A percentile compares a stretch with the other conserved stretches of the same genome.
These are phyloP conservation scores for Apeltes quadracus DNA, from an alignment of 2,113 vertebrate genomes.

Conservation along the genomic window DNA sequence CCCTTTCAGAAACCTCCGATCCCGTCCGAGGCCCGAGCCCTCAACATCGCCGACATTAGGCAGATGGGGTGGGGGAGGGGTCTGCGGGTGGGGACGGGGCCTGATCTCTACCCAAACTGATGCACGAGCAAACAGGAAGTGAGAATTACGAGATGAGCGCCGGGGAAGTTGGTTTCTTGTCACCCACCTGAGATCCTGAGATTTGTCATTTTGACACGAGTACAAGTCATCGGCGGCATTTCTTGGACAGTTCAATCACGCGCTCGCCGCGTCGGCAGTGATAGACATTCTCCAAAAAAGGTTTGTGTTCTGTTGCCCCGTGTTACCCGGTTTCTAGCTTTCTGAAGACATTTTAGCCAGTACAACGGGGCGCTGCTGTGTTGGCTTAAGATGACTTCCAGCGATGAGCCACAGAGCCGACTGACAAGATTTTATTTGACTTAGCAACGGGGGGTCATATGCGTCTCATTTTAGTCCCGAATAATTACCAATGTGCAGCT, in stretches of 20 bases:
- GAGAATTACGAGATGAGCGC: conserved; percentile 51
- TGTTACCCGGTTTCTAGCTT: conserved; percentile 6
- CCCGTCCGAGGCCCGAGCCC: conserved; percentile 32
- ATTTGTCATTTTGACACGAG: conserved; percentile 65
- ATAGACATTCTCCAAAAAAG: conserved; percentile 25
- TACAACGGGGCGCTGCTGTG: background rate
- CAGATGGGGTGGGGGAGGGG: background rate
- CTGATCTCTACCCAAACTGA: conserved; percentile 45
- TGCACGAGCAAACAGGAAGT: conserved; percentile 45
- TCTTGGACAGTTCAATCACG: conserved; percentile 32
- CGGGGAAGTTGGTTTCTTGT: conserved; percentile 62
- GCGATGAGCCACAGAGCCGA: background rate
- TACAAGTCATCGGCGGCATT: conserved; percentile 40
- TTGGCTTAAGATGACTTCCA: background rate
- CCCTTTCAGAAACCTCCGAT: conserved; percentile 16
- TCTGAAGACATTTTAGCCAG: conserved; percentile 12
- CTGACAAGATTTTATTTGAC: background rate
- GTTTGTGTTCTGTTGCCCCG: no score
- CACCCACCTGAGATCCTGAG: conserved; percentile 48
- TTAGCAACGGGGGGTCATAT: background rate
- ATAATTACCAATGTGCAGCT: background rate
- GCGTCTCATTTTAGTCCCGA: background rate
- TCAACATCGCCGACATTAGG: conserved; percentile 55
- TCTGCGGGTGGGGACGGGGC: background rate
- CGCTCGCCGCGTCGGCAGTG: conserved; percentile 12